Conservation (phyloP, 2,113 vertebrate genomes). For the Salvelinus alpinus region DNA sequence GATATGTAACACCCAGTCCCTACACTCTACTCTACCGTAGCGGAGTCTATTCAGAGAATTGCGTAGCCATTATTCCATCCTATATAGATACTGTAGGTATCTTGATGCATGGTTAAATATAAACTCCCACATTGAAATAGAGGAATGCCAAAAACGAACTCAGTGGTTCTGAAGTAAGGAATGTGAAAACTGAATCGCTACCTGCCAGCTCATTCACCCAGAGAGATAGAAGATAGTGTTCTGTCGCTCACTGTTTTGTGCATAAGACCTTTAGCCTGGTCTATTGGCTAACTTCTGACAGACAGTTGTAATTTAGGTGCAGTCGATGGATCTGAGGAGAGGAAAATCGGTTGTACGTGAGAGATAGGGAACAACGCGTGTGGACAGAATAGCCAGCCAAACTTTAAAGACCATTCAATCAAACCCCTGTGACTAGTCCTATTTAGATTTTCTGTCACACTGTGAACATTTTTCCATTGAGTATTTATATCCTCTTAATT, state of each 20-base stretch:
- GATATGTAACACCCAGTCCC: background rate
- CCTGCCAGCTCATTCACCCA: background rate
- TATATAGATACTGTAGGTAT: background rate
- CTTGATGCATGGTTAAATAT: background rate
- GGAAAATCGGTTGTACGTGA: background rate
- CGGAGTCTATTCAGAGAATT: too few species aligned
- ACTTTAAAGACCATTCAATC: too few species aligned
- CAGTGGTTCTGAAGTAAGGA: background rate
- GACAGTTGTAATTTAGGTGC: background rate
- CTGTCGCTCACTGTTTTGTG: background rate
- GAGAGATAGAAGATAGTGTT: background rate
- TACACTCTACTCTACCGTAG: background rate
- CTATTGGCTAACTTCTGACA: background rate
- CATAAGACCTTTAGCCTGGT: background rate
- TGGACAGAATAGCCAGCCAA: background rate
- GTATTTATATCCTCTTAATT: too few species aligned
- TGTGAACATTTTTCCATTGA: too few species aligned
- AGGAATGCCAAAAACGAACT: background rate
- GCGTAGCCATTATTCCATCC: background rate
- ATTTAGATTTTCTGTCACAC: too few species aligned
- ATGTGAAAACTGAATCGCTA: background rate
- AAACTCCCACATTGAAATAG: background rate
- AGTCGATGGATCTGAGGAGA: background rate
- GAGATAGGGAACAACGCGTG: background rate
- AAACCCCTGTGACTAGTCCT: too few species aligned